Evolutionary conservation across 1,140 invertebrate genomes (phyloP), one percentile per base, ranked within the genome.

Genomic region (Hermatobates lingyangjiaoensis): DNA sequence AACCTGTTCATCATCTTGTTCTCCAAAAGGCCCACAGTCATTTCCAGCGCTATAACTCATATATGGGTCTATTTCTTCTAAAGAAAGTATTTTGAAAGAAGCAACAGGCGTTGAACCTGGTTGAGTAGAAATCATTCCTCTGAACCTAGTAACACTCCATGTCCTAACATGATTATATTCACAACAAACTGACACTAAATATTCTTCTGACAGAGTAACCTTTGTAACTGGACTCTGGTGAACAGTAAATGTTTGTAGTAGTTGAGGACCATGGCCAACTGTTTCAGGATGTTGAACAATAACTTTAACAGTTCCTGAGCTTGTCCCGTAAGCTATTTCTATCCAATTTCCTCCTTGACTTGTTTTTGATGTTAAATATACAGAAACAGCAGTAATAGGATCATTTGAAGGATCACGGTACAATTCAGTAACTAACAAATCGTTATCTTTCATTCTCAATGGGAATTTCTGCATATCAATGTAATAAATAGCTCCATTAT

Each of bases 391-490:
- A 39, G 93, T 97, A 28, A 98, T 95, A 23, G 87, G 83, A 69
- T 98, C 93, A 62, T 83, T 80, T 57, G 85, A 84, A 15, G 89
- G 87, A 71, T 98, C 94, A 64, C 81, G 79, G 63, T 97, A 98
- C 2, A 98, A 68, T 68, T 98, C 91, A 20, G 93, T 98, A 0
- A 98, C 91, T 20, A 98, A 67, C 3, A 98, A 71, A 74, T 98
- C 94, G 68, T 97, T 98, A 63, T 98, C 94, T 66, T 98, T 98
- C 92, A 98, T 97, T 51, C 93, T 72, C 7, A 98, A 66, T 2
- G 94, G 94, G 70, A 98, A 98, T 65, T 98, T 98, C 66, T 98
- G 92, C 94, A 98, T 98, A 69, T 98, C 93, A 87, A 66, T 10
- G 69, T 71, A 59, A 40, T 46, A 46, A 59, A 97, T 95, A 39